Evolutionary conservation across 2,888 invertebrate genomes (phyloP).

Genomic region (Eupithecia centaureata): DNA sequence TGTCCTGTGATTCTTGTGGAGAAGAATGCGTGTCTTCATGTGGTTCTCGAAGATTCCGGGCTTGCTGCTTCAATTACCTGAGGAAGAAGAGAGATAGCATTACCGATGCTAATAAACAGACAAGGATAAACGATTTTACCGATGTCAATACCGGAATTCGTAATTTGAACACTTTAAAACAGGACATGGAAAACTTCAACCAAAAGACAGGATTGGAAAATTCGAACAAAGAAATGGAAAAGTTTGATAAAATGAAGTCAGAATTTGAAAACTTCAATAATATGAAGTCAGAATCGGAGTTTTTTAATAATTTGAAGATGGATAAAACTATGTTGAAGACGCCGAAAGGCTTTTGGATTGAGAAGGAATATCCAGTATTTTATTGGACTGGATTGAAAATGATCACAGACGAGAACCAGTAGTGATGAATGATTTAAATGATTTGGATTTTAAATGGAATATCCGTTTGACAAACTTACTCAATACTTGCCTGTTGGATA

Average conservation of each 20-base stretch:
- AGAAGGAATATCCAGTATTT: background rate
- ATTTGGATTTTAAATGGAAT: background rate
- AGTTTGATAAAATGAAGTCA: background rate
- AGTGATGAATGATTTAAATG: background rate
- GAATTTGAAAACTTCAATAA: background rate
- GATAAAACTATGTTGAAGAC: background rate
- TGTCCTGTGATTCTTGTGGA: conserved; percentile 79
- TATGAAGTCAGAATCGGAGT: background rate
- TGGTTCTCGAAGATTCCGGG: conserved; percentile 85
- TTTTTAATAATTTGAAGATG: background rate
- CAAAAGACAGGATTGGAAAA: background rate
- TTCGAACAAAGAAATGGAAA: background rate
- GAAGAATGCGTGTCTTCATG: conserved; percentile 84
- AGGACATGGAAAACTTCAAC: background rate
- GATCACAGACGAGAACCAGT: background rate
- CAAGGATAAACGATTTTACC: background rate
- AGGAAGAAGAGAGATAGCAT: conserved; percentile 56
- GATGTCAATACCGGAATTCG: background rate
- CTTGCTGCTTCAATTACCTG: conserved; percentile 87
- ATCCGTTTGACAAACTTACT: too few relatives aligned
- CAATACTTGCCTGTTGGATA: too few relatives aligned
- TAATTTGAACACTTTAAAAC: background rate
- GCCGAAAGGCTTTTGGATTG: background rate
- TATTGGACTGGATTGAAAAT: background rate
- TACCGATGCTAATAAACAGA: background rate